These are phyloP conservation scores for Tetragnatha montana DNA, from an alignment of 2,888 invertebrate genomes.

Conservation along the genomic window DNA sequence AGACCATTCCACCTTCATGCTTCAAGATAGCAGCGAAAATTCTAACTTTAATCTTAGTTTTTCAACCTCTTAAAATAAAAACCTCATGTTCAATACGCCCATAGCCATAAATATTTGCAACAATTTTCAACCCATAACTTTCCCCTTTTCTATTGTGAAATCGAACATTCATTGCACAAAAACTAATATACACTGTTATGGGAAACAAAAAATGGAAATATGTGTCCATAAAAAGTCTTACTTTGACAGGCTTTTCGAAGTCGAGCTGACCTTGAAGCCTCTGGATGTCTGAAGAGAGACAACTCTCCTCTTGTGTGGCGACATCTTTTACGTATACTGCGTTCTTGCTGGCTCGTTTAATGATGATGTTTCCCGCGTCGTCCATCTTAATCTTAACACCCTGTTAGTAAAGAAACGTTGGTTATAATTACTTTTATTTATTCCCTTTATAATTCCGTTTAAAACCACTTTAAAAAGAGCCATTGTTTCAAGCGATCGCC, in stretches of 20 bases:
- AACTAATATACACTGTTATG: too few species aligned
- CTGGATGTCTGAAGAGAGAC: conserved; percentile 92
- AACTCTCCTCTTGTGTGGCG: conserved; percentile 78
- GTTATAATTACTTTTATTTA: background rate
- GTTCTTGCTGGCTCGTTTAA: conserved; percentile 94
- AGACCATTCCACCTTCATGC: too few species aligned
- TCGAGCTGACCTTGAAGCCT: conserved; percentile 91
- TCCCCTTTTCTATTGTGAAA: too few species aligned
- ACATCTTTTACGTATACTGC: conserved; percentile 88
- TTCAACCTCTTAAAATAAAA: too few species aligned
- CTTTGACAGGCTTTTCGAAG: conserved; percentile 95
- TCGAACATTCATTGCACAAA: too few species aligned
- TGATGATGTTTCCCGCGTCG: conserved; percentile 93
- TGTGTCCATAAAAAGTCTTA: conserved; percentile 75
- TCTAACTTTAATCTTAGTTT: too few species aligned
- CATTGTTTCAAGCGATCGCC: too few species aligned
- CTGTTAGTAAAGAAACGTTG: conserved; percentile 77
- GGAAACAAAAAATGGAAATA: too few species aligned
- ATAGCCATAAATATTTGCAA: too few species aligned
- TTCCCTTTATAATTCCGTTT: background rate
- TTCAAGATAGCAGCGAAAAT: too few species aligned
- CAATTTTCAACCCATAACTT: too few species aligned
- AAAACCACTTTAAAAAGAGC: background rate
- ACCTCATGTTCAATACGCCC: too few species aligned
- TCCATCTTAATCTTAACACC: conserved; percentile 98